Evolutionary conservation across 1,140 invertebrate genomes (phyloP).

Genomic region (Anastrepha obliqua): DNA sequence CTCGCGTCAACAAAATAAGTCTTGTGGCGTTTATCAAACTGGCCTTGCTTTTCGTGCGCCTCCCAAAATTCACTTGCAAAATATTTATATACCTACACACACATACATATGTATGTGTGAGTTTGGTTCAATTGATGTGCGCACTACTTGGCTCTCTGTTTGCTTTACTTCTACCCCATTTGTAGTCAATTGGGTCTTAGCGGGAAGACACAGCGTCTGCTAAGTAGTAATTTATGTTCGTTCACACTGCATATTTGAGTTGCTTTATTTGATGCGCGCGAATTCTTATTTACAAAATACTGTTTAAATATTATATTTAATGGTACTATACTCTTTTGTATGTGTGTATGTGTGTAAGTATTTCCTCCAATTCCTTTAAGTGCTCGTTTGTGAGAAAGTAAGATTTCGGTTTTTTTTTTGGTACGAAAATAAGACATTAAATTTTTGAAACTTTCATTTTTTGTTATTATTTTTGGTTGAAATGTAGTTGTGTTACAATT

Average conservation of each 20-base stretch:
- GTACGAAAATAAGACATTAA: no score
- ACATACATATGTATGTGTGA: neutral
- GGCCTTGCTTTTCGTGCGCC: neutral
- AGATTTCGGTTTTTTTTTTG: neutral
- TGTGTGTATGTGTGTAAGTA: neutral
- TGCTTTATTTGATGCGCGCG: conserved; percentile 20
- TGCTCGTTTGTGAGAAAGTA: neutral
- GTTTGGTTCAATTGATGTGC: neutral
- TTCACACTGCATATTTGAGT: conserved; percentile 18
- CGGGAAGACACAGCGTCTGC: neutral
- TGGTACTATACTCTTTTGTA: neutral
- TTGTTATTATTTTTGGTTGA: no score
- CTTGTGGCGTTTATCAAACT: conserved; percentile 3
- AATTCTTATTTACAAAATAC: neutral
- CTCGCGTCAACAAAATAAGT: neutral
- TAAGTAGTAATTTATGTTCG: conserved; percentile 46
- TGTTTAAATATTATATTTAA: conserved; percentile 32
- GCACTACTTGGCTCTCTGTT: neutral
- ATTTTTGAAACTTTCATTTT: no score
- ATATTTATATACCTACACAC: neutral
- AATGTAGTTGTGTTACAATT: no score
- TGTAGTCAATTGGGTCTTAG: neutral
- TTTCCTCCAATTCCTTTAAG: neutral
- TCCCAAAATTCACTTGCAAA: neutral
- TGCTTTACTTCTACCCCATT: neutral